Evolutionary conservation across 2,113 vertebrate species (phyloP), one percentile per base, ranked within the genome.

Genomic region (Lethenteron reissneri): DNA sequence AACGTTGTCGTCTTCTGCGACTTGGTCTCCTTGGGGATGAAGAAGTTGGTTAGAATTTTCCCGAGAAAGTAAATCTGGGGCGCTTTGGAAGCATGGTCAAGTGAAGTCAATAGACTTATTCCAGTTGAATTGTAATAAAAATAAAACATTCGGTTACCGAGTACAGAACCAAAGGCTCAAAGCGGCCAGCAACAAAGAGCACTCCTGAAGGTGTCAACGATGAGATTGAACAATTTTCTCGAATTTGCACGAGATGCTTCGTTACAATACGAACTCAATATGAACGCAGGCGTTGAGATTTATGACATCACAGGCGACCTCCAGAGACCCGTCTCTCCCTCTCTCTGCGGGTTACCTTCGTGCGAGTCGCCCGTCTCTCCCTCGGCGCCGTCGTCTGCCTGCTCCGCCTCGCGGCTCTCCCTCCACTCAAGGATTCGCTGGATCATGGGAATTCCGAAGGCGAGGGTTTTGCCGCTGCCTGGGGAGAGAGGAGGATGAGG

Each of bases 391-490:
- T 72, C 11, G 73, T 60, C 10, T 56, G 71, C 56, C 3, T 70
- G 70, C 13, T n/a, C 56, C 41, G 3, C 60, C 17, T 62, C 12
- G 57, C 58, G 14, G 58, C 11, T 57, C 68, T 81, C 78, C 74
- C 80, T 87, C 90, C 90, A 90, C 76, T 88, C 83, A 72, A 96
- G 78, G 77, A 97, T 87, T 58, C 80, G 76, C 64, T 99, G 85
- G 76, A 99, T 92, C 85, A 99, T 86, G 2, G 94, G 94, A 77
- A 99, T 95, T 62, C 87, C 90, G 77, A 95, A 99, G 71, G 91
- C 89, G 71, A 95, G 81, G 0, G 92, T 99, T 79, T 99, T 99
- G 12, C 92, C 94, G 1, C 92, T 96, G 79, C 91, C 94, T 99
- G 77, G 72, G 72, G 76, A 75, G 78, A 13, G 58, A 75, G 72